These are phyloP conservation scores for Brachyptera risi DNA, from an alignment of 2,888 invertebrate genomes.

Conservation along the genomic window DNA sequence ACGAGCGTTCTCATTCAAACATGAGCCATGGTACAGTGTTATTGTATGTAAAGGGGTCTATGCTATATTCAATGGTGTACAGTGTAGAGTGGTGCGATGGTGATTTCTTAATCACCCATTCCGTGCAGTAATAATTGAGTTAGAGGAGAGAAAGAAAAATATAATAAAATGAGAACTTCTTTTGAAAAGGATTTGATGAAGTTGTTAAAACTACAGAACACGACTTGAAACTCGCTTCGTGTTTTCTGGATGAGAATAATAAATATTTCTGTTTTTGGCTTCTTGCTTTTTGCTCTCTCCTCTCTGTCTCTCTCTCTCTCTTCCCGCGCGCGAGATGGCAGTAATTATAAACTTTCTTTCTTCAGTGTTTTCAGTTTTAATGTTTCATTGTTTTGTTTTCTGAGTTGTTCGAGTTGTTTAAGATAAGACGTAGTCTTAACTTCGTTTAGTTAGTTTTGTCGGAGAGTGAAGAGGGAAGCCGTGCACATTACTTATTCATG, in stretches of 20 bases:
- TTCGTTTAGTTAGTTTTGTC: conserved; percentile 3
- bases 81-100: too few relatives aligned
- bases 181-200: conserved; percentile 16
- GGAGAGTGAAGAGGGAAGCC: not conserved
- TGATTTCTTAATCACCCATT: too few relatives aligned
- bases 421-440: not conserved
- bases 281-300: not conserved
- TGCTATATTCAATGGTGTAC: too few relatives aligned
- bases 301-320: not conserved
- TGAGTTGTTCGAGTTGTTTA: not conserved
- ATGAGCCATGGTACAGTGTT: too few relatives aligned
- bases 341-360: conserved; percentile 21
- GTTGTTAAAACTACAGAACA: not conserved
- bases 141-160: not conserved
- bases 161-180: not conserved
- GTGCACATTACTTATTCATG: conserved; percentile 13
- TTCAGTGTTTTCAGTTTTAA: conserved; percentile 10
- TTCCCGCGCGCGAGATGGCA: not conserved
- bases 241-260: not conserved
- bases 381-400: conserved; percentile 6
- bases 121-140: conserved; percentile 10
- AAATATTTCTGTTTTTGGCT: not conserved
- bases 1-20: too few relatives aligned
- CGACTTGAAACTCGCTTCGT: not conserved
- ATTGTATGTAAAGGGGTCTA: too few relatives aligned